These are phyloP conservation scores for Cygnus buccinator DNA, from an alignment of 2,113 vertebrate genomes.

Conservation along the genomic window DNA sequence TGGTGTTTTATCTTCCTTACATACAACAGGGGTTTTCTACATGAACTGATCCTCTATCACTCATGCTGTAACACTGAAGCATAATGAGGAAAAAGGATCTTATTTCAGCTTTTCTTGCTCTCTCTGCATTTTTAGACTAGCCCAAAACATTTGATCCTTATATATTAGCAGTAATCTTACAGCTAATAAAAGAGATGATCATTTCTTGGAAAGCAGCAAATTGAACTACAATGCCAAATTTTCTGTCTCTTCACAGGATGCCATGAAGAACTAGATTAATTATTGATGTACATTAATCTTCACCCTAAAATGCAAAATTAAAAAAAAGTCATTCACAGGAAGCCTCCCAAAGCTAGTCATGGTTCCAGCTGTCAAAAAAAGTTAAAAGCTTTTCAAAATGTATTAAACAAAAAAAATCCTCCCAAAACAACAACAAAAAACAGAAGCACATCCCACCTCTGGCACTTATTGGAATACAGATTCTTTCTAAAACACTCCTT, in stretches of 20 bases:
- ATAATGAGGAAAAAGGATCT: neutral
- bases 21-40: neutral
- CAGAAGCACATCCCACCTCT: neutral
- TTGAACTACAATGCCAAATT: neutral
- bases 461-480: neutral
- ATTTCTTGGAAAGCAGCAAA: conserved; percentile 17
- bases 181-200: neutral
- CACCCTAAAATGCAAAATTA: conserved; percentile 38
- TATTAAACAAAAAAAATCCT: neutral
- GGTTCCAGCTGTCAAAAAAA: neutral
- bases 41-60: neutral
- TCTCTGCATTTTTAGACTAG: neutral
- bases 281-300: conserved; percentile 22
- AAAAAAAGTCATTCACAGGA: neutral
- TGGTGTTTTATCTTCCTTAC: neutral
- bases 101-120: neutral
- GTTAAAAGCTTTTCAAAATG: neutral
- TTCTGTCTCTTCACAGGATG: neutral
- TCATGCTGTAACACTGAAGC: neutral
- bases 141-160: neutral
- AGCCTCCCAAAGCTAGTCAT: neutral
- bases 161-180: neutral
- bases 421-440: neutral
- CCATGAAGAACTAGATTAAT: neutral
- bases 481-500: neutral